phyloP scores from a whole-genome alignment of 2,888 invertebrate genomes.

The Osmoderma eremita region DNA sequence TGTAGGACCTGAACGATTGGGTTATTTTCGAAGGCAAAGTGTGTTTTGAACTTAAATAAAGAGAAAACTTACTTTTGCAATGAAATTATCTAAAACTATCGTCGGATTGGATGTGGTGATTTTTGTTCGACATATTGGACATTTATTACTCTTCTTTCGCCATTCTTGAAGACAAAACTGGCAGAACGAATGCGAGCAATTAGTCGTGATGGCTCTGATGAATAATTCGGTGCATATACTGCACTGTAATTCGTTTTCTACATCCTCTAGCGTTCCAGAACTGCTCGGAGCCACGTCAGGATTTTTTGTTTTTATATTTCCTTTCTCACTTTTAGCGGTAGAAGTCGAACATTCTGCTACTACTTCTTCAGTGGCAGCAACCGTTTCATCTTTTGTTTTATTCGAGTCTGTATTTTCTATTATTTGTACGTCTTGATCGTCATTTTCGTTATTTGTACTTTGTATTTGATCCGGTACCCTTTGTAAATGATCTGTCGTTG shows the following conservation, averaged over 20 bases:
- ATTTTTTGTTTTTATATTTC: background rate
- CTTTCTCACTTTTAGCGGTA: background rate
- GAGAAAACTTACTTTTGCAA: constrained; percentile 77
- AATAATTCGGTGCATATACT: constrained; percentile 81
- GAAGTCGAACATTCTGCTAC: background rate
- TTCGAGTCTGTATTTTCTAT: background rate
- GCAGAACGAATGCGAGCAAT: constrained; percentile 82
- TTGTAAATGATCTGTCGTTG: no score
- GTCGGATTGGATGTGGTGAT: constrained; percentile 69
- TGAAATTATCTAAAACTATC: constrained; percentile 76
- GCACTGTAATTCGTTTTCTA: constrained; percentile 79
- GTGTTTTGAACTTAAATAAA: no score
- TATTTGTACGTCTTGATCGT: no score
- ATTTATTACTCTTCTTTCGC: constrained; percentile 75
- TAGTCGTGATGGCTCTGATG: constrained; percentile 74
- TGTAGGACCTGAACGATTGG: constrained; percentile 72
- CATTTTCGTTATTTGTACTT: no score
- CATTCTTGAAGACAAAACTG: constrained; percentile 75
- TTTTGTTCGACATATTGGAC: constrained; percentile 74
- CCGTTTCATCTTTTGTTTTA: background rate
- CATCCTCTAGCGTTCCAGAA: constrained; percentile 49
- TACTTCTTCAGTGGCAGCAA: background rate
- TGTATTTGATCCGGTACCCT: no score
- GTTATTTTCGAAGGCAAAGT: no score
- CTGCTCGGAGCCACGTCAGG: background rate